Percentiles rank a stretch among this genome's conserved stretches.
Evolutionary conservation across 2,113 vertebrate genomes (phyloP).

Genomic region (Otolemur garnettii): DNA sequence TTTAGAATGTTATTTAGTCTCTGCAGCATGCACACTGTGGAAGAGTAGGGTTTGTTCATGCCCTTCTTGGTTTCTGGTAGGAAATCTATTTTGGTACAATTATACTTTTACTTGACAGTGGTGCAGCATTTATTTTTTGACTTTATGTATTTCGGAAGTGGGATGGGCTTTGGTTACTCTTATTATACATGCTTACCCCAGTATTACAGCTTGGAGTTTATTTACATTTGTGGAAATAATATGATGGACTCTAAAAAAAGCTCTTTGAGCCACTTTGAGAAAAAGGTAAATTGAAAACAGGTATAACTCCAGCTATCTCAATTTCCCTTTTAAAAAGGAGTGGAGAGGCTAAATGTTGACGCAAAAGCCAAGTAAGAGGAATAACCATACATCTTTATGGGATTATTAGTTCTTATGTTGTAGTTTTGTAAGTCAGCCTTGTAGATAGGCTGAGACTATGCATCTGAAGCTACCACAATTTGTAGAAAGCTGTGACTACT

Average conservation of each 20-base stretch:
- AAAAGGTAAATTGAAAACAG: conserved; percentile 21
- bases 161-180: neutral
- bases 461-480: neutral
- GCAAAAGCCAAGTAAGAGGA: neutral
- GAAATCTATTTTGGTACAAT: neutral
- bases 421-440: conserved; percentile 18
- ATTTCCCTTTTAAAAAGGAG: conserved; percentile 52
- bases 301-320: conserved; percentile 49
- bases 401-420: neutral
- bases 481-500: neutral
- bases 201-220: neutral
- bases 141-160: neutral
- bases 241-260: neutral
- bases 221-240: neutral
- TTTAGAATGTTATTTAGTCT: conserved; percentile 34
- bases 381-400: neutral
- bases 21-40: neutral
- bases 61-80: neutral
- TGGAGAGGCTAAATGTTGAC: neutral
- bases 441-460: neutral
- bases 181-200: neutral
- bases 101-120: conserved; percentile 20
- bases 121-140: neutral
- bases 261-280: conserved; percentile 30
- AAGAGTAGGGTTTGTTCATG: neutral